Evolutionary conservation across 2,888 invertebrate genomes (phyloP).

Genomic region (Dynastes maya): DNA sequence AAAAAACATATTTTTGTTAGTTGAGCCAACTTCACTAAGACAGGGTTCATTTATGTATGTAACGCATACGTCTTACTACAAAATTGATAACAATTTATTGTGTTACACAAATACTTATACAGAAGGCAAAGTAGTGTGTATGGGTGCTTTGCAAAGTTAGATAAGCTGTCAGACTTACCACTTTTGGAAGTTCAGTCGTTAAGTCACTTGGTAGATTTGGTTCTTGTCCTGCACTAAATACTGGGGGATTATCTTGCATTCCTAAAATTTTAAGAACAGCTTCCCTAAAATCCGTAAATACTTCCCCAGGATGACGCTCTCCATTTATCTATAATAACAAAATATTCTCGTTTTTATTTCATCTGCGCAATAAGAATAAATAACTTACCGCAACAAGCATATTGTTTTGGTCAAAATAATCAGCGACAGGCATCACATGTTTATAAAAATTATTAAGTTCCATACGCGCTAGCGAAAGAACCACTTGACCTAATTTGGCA

Average conservation of each 20-base stretch:
- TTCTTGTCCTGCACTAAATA: constrained; percentile 76
- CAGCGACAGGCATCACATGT: constrained; percentile 91
- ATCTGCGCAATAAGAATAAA: background rate
- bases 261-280: constrained; percentile 85
- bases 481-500: constrained; percentile 89
- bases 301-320: constrained; percentile 88
- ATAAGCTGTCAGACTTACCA: constrained; percentile 57
- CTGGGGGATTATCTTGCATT: constrained; percentile 77
- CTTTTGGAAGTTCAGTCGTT: constrained; percentile 66
- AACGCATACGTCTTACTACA: no score
- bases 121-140: no score
- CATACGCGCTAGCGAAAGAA: constrained; percentile 88
- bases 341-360: background rate
- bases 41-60: no score
- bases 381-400: constrained; percentile 79
- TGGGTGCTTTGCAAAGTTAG: no score
- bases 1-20: no score
- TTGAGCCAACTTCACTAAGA: no score
- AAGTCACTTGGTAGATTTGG: constrained; percentile 74
- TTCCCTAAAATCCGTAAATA: constrained; percentile 88
- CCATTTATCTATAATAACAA: constrained; percentile 82
- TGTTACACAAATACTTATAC: no score
- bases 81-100: no score
- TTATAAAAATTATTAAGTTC: constrained; percentile 91
- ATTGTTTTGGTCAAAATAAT: constrained; percentile 91